Evolutionary conservation across 2,888 invertebrate genomes (phyloP).

Genomic region (Ametastegia equiseti): DNA sequence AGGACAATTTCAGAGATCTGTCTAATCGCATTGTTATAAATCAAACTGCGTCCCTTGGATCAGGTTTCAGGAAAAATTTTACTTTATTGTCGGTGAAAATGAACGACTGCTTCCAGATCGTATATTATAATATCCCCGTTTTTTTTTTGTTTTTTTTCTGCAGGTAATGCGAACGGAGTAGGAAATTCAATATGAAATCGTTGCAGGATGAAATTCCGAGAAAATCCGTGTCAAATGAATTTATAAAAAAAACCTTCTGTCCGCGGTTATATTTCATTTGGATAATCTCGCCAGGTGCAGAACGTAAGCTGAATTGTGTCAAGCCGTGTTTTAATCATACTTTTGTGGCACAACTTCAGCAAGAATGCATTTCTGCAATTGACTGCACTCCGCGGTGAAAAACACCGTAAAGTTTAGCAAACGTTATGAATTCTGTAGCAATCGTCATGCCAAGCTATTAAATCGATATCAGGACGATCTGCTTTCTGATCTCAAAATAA

Average conservation of each 20-base stretch:
- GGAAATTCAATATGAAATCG: not conserved
- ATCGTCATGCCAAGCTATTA: not conserved
- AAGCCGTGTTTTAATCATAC: conserved; percentile 34
- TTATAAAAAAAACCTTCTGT: not conserved
- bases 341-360: conserved; percentile 23
- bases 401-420: conserved; percentile 2
- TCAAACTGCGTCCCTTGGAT: not conserved
- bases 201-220: not conserved
- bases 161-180: not conserved
- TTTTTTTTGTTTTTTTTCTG: not conserved
- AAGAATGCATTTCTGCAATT: conserved; percentile 20
- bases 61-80: not conserved
- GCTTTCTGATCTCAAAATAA: not conserved
- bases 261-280: not conserved
- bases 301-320: conserved; percentile 22
- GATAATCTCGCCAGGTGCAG: conserved; percentile 21
- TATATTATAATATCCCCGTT: too few relatives aligned
- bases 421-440: not conserved
- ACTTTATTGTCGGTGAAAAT: not conserved
- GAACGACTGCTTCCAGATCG: too few relatives aligned
- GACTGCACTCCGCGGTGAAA: not conserved
- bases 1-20: conserved; percentile 8
- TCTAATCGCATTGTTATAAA: not conserved
- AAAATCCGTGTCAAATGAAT: not conserved
- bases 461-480: conserved; percentile 3